These are phyloP conservation scores for Loris lydekkerianus DNA, from an alignment of 2,797 vertebrate genomes.

Conservation along the genomic window DNA sequence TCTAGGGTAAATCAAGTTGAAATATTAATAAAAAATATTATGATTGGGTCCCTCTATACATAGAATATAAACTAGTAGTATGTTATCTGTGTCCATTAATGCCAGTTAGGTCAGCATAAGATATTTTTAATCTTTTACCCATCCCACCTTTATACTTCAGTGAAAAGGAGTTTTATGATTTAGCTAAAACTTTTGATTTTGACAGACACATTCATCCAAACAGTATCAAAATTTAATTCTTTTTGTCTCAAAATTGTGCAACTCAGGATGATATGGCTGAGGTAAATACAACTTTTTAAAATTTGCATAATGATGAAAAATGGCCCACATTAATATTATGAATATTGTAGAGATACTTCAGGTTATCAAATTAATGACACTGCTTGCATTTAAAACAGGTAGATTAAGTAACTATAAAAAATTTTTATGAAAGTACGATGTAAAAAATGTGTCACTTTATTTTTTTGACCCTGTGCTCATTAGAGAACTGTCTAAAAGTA, in stretches of 20 bases:
- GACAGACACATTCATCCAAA: neutral
- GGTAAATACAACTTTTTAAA: conserved; percentile 46
- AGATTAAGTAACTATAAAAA: neutral
- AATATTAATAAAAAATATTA: conserved; percentile 70
- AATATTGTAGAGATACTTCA: conserved; percentile 25
- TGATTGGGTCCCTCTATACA: conserved; percentile 2
- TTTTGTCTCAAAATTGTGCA: conserved; percentile 42
- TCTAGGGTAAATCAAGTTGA: conserved; percentile 73
- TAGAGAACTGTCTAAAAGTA: neutral
- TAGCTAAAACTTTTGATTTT: conserved; percentile 58
- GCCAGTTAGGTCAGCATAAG: conserved; percentile 14
- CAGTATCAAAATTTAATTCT: conserved; percentile 54
- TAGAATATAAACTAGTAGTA: conserved; percentile 43
- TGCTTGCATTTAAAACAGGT: conserved; percentile 42
- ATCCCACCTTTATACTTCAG: neutral
- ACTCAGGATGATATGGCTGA: neutral
- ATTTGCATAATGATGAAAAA: neutral
- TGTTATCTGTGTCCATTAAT: conserved; percentile 37
- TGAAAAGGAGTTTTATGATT: conserved; percentile 41
- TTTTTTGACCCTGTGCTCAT: conserved; percentile 23
- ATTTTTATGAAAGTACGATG: neutral
- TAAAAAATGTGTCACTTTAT: neutral
- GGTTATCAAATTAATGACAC: neutral
- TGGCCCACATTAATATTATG: neutral
- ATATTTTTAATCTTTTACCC: conserved; percentile 24